These are phyloP conservation scores for Colius striatus DNA, from an alignment of 2,113 vertebrate species.

Conservation along the genomic window DNA sequence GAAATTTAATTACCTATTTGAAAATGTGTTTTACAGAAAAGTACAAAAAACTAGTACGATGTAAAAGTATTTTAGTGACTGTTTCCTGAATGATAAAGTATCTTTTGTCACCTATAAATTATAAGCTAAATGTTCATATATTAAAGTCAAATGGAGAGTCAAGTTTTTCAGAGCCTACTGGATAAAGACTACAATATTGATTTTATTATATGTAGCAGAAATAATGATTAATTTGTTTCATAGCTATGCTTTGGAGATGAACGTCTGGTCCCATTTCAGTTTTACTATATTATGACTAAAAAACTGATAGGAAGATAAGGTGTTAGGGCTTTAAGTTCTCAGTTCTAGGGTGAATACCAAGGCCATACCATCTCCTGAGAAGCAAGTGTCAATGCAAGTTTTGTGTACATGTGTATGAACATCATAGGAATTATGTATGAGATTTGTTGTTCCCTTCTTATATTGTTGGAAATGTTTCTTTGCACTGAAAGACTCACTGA, in stretches of 20 bases:
- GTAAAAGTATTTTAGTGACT: neutral
- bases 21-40: neutral
- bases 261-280: neutral
- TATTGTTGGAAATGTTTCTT: neutral
- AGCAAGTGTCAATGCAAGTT: neutral
- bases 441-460: neutral
- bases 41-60: neutral
- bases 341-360: neutral
- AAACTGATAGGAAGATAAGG: neutral
- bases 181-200: neutral
- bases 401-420: neutral
- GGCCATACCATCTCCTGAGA: neutral
- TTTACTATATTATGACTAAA: neutral
- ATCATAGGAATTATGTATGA: neutral
- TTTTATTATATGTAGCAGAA: neutral
- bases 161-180: neutral
- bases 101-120: neutral
- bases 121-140: neutral
- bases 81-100: neutral
- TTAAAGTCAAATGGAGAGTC: neutral
- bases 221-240: neutral
- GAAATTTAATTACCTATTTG: neutral
- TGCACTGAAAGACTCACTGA: neutral
- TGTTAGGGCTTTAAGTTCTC: neutral
- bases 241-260: no score